phyloP scores from a whole-genome alignment of 2,888 invertebrate genomes.

The Eupithecia insigniata region DNA sequence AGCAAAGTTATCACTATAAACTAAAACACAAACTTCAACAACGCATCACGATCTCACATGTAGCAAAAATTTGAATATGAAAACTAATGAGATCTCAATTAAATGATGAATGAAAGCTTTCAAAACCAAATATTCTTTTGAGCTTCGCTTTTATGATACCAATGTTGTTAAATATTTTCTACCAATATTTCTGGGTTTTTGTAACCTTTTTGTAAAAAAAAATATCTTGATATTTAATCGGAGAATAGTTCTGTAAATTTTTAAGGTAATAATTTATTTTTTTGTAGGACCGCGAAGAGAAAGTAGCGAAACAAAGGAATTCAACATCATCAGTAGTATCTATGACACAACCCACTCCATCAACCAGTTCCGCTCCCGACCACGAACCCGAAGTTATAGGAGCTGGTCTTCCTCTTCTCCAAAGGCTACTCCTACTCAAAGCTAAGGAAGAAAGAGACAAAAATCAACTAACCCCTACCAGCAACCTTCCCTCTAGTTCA shows the following conservation, averaged over 20 bases:
- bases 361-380: conserved; percentile 84
- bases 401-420: conserved; percentile 88
- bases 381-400: conserved; percentile 86
- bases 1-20: too few relatives aligned
- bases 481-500: conserved; percentile 80
- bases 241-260: not conserved
- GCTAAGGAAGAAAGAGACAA: conserved; percentile 88
- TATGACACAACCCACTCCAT: conserved; percentile 84
- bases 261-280: not conserved
- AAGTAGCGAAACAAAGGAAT: conserved; percentile 76
- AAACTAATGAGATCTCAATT: too few relatives aligned
- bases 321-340: conserved; percentile 70
- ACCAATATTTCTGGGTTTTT: too few relatives aligned
- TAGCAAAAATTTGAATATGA: too few relatives aligned
- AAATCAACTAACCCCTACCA: conserved; percentile 74
- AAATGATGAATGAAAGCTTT: too few relatives aligned
- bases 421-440: conserved; percentile 89
- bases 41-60: too few relatives aligned
- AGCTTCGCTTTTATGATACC: too few relatives aligned
- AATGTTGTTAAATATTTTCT: too few relatives aligned
- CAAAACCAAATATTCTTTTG: too few relatives aligned
- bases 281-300: conserved; percentile 79
- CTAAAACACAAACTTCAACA: too few relatives aligned
- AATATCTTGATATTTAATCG: too few relatives aligned
- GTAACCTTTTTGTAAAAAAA: too few relatives aligned